phyloP scores from a whole-genome alignment of 2,113 vertebrate genomes.

The Lepisosteus oculatus region DNA sequence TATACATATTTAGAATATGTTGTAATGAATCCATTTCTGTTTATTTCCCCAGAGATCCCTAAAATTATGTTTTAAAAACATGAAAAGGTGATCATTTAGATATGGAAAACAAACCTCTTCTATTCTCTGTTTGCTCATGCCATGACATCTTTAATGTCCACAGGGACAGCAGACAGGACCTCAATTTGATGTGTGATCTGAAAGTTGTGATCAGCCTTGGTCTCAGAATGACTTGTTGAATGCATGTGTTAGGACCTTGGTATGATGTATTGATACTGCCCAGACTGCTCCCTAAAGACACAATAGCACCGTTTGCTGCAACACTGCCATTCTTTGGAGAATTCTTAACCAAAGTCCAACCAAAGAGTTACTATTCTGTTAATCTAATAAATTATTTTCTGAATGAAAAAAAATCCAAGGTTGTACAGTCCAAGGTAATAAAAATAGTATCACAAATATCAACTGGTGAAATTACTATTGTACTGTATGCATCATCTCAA shows the following conservation, averaged over 20 bases:
- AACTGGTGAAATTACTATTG: too few relatives aligned
- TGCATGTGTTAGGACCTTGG: constrained; percentile 56
- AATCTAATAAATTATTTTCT: constrained; percentile 38
- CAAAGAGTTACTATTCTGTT: constrained; percentile 28
- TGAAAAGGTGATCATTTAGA: too few relatives aligned
- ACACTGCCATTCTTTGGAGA: constrained; percentile 53
- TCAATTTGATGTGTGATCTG: constrained; percentile 50
- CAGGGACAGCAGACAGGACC: constrained; percentile 37
- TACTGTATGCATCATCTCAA: too few relatives aligned
- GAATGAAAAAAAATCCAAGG: too few relatives aligned
- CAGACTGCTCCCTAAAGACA: constrained; percentile 61
- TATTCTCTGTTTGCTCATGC: too few relatives aligned
- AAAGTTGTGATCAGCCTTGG: constrained; percentile 45
- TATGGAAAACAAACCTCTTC: too few relatives aligned
- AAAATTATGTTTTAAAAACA: neutral
- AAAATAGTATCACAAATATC: too few relatives aligned
- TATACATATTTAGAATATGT: neutral
- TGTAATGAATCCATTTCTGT: neutral
- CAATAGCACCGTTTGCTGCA: constrained; percentile 56
- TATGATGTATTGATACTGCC: constrained; percentile 71
- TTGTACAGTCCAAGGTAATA: too few relatives aligned
- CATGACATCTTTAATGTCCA: constrained; percentile 15
- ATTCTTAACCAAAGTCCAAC: constrained; percentile 53
- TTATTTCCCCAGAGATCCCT: neutral
- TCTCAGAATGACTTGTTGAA: constrained; percentile 54